Evolutionary conservation across 1,140 invertebrate genomes (phyloP).

Genomic region (Orussus abietinus): DNA sequence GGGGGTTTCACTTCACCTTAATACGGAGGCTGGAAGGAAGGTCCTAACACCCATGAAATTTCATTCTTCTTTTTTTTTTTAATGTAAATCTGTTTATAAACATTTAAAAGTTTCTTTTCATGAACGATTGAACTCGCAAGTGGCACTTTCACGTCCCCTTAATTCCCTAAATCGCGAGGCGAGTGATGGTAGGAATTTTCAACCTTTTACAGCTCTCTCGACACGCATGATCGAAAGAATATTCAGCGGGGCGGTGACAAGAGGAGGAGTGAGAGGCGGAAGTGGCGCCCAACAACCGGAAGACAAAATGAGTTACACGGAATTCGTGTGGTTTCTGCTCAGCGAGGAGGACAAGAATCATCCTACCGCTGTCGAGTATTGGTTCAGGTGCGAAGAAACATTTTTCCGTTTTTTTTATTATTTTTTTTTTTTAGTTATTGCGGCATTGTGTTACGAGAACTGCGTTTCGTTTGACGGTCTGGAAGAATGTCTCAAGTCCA

Average conservation of each 20-base stretch:
- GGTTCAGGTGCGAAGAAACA: constrained; percentile 66
- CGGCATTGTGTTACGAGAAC: no score
- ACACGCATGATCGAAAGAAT: constrained; percentile 95
- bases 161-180: no score
- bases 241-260: constrained; percentile 94
- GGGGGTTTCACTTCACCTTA: no score
- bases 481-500: no score
- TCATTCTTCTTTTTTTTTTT: no score
- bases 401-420: background rate
- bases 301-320: constrained; percentile 91
- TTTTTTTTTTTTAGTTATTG: constrained; percentile 14
- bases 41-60: no score
- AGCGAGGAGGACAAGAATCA: constrained; percentile 98
- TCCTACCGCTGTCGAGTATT: constrained; percentile 90
- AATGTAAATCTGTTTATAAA: no score
- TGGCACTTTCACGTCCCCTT: no score
- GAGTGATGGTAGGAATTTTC: no score
- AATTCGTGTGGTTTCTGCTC: constrained; percentile 98
- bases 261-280: constrained; percentile 56
- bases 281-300: constrained; percentile 44
- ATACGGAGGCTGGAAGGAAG: no score
- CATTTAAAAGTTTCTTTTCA: constrained; percentile 13
- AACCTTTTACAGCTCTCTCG: constrained; percentile 74
- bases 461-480: no score
- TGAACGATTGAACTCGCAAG: background rate